Base-by-base conservation (phyloP, 35 echinoderm and acorn worm genomes). In the Patiria miniata region DNA sequence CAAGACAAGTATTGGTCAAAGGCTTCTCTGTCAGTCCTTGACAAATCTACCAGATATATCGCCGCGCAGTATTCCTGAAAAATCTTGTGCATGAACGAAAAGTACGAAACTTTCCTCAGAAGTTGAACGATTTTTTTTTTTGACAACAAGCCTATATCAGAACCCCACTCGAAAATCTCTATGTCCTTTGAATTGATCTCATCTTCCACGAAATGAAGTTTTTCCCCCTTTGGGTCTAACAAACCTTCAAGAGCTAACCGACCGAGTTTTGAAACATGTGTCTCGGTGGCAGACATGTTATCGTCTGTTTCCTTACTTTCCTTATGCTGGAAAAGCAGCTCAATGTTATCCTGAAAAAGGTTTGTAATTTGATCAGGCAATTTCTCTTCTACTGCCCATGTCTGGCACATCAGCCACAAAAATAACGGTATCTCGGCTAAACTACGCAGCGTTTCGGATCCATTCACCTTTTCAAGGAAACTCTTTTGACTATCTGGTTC, bases 231-330 rank as follows among this genome's bases (percentile, higher is more conserved):
- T 60, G 6, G 19, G 19, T 4, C 2, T 6, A 57, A 51, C 33
- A 82, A 82, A 52, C 52, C 7, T 53, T 2, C 51, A 42, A 82
- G 80, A 19, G 80, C 80, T 26, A 52, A 34, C 34, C 36, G 23
- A 17, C 80, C 80, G 26, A n/a, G n/a, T n/a, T n/a, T n/a, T n/a
- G n/a, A n/a, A n/a, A n/a, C n/a, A n/a, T n/a, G n/a, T n/a, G n/a
- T 14, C 9, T 82, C 21, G 55, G 55, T 19, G 5, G 21, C 21
- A 21, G 30, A 18, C 2, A 53, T 28, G 30, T 12, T 29, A 32
- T 42, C 39, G 0, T 82, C 26, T 4, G 21, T 12, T 52, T 82
- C 77, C 8, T 82, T 52, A 51, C 44, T 52, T 2, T 16, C 30
- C 52, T 55, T 57, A 30, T 82, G 44, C 21, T 52, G 14, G 28